Conservation (phyloP, 2,113 vertebrate species). For the Crotalus tigris region DNA sequence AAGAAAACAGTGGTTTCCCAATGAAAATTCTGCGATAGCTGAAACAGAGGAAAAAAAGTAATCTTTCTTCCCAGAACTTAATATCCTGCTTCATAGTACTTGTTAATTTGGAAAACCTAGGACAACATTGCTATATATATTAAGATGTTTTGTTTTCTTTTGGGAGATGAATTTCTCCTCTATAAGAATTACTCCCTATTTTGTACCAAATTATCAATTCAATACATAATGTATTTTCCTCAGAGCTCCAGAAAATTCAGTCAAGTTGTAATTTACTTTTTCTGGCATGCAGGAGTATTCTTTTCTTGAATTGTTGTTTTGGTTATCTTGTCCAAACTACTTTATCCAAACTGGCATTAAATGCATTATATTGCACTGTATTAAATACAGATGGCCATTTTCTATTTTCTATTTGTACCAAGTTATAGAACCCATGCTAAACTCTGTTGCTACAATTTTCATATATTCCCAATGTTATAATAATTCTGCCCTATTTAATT, state of each 20-base stretch:
- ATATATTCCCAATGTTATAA: not conserved
- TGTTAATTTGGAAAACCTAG: not conserved
- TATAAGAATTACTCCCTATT: not conserved
- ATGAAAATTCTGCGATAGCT: constrained; percentile 5
- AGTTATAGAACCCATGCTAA: not conserved
- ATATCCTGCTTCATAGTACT: not conserved
- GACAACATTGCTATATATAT: not conserved
- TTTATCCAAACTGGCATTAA: not conserved
- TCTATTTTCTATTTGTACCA: not conserved
- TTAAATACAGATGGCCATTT: not conserved
- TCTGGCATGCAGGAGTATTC: not conserved
- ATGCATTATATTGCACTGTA: not conserved
- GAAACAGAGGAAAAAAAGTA: not conserved
- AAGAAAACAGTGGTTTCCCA: constrained; percentile 34
- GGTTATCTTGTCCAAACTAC: not conserved
- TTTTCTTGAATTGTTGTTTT: not conserved
- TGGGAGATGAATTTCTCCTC: not conserved
- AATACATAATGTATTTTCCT: not conserved
- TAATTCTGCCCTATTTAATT: not conserved
- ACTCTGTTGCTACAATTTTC: not conserved
- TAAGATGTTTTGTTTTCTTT: not conserved
- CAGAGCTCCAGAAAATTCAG: not conserved
- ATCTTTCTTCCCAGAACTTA: not conserved
- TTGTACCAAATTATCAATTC: not conserved
- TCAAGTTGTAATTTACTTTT: not conserved